A percentile compares a stretch with the other conserved stretches of the same genome.
Evolutionary conservation across 2,888 invertebrate species (phyloP).

Genomic region (Dasypogon diadema): DNA sequence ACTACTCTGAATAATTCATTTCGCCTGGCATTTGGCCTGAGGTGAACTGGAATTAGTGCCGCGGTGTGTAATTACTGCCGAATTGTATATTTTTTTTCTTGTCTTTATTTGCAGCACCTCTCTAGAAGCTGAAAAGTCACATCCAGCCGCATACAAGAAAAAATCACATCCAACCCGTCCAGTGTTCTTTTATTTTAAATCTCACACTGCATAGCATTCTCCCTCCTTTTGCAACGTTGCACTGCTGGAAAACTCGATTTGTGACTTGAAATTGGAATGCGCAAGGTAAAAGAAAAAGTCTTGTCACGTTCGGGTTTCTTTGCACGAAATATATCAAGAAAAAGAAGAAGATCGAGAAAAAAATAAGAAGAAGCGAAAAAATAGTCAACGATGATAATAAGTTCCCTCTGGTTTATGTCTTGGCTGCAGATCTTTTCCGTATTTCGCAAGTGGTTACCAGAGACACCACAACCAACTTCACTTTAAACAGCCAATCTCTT

Average conservation of each 20-base stretch:
- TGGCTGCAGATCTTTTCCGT: slow-evolving; percentile 29
- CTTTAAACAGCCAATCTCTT: neutral
- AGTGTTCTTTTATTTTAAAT: neutral
- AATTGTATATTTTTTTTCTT: neutral
- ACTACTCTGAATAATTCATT: neutral
- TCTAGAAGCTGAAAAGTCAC: neutral
- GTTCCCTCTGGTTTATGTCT: slow-evolving; percentile 20
- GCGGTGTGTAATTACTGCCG: slow-evolving; percentile 14
- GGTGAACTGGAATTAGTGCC: slow-evolving; percentile 14
- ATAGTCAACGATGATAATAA: too few species aligned
- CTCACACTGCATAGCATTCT: neutral
- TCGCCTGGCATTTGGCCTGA: neutral
- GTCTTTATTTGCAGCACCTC: neutral
- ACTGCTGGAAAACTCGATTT: slow-evolving; percentile 46
- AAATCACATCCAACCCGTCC: slow-evolving; percentile 4
- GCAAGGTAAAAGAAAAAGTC: slow-evolving; percentile 45
- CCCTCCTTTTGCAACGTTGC: slow-evolving; percentile 2
- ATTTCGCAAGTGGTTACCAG: slow-evolving; percentile 13
- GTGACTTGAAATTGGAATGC: slow-evolving; percentile 47
- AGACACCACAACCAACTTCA: neutral
- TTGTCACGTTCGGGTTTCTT: slow-evolving; percentile 48
- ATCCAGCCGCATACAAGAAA: neutral
- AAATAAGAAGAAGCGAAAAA: neutral
- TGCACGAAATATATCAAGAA: slow-evolving; percentile 40
- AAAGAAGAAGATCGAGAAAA: slow-evolving; percentile 32